Base-by-base conservation (phyloP, 1,140 invertebrate genomes). In the Pygmarrhopalites habei region DNA sequence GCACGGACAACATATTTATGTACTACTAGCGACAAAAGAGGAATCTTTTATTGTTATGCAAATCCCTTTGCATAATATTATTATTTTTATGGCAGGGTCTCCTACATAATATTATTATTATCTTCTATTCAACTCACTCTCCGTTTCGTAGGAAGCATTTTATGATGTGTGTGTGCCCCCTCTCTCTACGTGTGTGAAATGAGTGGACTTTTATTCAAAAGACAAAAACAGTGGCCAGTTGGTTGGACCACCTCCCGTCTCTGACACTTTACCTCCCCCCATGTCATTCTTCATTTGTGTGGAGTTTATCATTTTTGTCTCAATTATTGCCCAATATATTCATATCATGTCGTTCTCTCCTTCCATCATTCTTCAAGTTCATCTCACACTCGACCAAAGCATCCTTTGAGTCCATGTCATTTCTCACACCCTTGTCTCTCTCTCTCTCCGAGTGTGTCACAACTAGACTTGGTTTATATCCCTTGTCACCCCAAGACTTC, bases 41-140 rank as follows among this genome's bases (percentile, higher is more conserved):
- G n/a, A n/a, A n/a, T n/a, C n/a, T 5, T 23, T 49, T 49, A 49
- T 49, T 49, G 46, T 49, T 49, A 49, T 49, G 46, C 46, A 49
- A 49, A 49, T 49, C 14, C 23, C 46, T 19, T 49, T 49, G 46
- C 46, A 49, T 49, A 14, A 49, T 49, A 49, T 49, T 49, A 49
- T 49, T 49, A 49, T 49, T 49, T 49, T 49, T 49, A 49, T 49
- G 12, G 23, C 46, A 10, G 35, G 35, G 7, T 39, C 10, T 39
- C 7, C 35, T 39, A 10, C 17, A 39, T 39, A 10, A 17, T 17
- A 39, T 39, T 39, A 17, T 7, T 39, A 39, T 10, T 7, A 39
- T n/a, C 39, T 41, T 41, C 39, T 41, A 12, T 41, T 41, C 39
- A 12, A 41, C 39, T 41, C n/a, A 41, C n/a, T 41, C n/a, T n/a